Percentiles rank a stretch among this genome's conserved stretches.
Evolutionary conservation across 2,797 vertebrate genomes (phyloP).

Genomic region (Hypotaenidia philippensis): DNA sequence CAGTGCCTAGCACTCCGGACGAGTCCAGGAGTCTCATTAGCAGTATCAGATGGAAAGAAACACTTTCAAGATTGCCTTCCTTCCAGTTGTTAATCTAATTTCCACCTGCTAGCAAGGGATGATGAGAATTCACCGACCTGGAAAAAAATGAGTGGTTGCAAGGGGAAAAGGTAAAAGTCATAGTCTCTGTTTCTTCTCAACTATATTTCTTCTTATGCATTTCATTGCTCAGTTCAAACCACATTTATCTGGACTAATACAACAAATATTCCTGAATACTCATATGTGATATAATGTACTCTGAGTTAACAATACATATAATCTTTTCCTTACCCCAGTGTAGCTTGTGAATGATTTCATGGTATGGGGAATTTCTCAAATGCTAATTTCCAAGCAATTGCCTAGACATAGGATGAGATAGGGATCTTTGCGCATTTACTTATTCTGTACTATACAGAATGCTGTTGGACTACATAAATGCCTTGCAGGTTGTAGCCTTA

Average conservation of each 20-base stretch:
- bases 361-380: background rate
- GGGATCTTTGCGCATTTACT: background rate
- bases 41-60: background rate
- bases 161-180: background rate
- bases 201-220: background rate
- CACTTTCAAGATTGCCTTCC: background rate
- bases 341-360: background rate
- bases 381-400: background rate
- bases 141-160: background rate
- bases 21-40: background rate
- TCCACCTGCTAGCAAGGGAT: background rate
- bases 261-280: background rate
- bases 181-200: background rate
- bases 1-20: background rate
- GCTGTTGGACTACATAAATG: background rate
- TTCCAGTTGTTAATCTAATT: slow-evolving; percentile 20
- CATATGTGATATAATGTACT: background rate
- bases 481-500: background rate
- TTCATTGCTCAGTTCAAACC: background rate
- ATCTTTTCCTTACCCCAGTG: background rate
- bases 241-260: background rate
- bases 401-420: background rate
- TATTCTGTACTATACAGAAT: background rate
- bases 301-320: background rate
- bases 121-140: background rate